Evolutionary conservation across 2,888 invertebrate species (phyloP).

Genomic region (Tachina lurida): DNA sequence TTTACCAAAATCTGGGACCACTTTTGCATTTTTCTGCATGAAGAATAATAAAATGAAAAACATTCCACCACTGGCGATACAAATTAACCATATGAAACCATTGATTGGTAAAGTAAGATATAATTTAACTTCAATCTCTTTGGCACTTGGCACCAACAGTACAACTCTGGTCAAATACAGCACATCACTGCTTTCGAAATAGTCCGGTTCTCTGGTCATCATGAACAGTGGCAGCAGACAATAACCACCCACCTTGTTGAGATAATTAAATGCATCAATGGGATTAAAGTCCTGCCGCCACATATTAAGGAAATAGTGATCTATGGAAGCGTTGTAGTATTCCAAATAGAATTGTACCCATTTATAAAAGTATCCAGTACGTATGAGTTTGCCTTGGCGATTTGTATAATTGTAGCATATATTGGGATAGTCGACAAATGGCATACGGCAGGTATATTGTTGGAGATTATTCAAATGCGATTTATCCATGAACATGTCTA

Average conservation of each 20-base stretch:
- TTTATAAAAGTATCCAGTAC: constrained; percentile 33
- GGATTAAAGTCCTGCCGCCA: background rate
- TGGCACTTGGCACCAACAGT: constrained; percentile 19
- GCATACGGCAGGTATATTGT: background rate
- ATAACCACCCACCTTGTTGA: background rate
- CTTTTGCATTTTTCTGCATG: background rate
- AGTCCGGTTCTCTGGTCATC: background rate
- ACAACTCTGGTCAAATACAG: background rate
- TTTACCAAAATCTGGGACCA: background rate
- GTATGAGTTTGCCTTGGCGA: constrained; percentile 11
- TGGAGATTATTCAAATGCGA: constrained; percentile 42
- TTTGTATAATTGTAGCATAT: constrained; percentile 45
- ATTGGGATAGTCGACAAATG: constrained; percentile 31
- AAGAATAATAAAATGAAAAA: background rate
- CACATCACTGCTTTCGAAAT: background rate
- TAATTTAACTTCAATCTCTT: constrained; percentile 35
- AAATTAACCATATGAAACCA: constrained; percentile 14
- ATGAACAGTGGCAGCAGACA: constrained; percentile 17
- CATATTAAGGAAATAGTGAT: constrained; percentile 23
- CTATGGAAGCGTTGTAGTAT: constrained; percentile 40
- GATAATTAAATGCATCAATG: background rate
- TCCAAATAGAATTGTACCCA: constrained; percentile 17
- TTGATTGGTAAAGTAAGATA: constrained; percentile 37
- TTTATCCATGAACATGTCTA: constrained; percentile 26
- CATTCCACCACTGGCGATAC: background rate